phyloP scores from a whole-genome alignment of 2,888 invertebrate genomes.

The Mactromeris polynyma region DNA sequence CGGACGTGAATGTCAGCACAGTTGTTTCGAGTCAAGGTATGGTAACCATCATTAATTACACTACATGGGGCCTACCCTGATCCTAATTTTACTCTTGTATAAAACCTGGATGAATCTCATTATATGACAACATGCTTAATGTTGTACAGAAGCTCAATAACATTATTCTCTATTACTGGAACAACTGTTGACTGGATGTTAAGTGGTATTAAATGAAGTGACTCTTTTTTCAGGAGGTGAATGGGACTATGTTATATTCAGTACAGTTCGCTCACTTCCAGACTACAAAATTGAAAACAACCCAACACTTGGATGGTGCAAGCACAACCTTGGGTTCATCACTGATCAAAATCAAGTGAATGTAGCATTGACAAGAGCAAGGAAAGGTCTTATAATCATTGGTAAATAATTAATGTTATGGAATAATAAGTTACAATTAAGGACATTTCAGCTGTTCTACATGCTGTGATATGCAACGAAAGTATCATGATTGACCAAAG shows the following conservation, averaged over 20 bases:
- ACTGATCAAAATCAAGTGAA: conserved; percentile 84
- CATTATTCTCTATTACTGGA: too few species aligned
- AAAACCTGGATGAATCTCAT: too few species aligned
- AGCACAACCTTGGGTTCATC: conserved; percentile 84
- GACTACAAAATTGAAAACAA: conserved; percentile 79
- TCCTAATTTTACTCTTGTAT: too few species aligned
- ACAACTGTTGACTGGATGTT: too few species aligned
- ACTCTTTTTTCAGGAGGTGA: conserved; percentile 77
- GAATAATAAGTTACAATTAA: too few species aligned
- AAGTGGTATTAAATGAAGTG: too few species aligned
- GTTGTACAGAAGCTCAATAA: too few species aligned
- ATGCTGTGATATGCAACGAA: too few species aligned
- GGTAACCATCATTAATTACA: neutral
- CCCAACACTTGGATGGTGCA: conserved; percentile 82
- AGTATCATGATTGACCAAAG: too few species aligned
- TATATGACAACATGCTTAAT: too few species aligned
- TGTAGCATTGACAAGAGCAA: conserved; percentile 83
- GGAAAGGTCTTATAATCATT: conserved; percentile 83
- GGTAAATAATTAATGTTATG: conserved; percentile 67
- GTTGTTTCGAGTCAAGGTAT: conserved; percentile 76
- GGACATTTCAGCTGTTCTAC: too few species aligned
- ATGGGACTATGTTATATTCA: conserved; percentile 84
- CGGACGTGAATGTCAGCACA: conserved; percentile 60
- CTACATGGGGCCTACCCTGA: too few species aligned
- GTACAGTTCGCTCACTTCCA: conserved; percentile 82